phyloP scores from a whole-genome alignment of 2,888 invertebrate species.

The Sussaba pulchella region DNA sequence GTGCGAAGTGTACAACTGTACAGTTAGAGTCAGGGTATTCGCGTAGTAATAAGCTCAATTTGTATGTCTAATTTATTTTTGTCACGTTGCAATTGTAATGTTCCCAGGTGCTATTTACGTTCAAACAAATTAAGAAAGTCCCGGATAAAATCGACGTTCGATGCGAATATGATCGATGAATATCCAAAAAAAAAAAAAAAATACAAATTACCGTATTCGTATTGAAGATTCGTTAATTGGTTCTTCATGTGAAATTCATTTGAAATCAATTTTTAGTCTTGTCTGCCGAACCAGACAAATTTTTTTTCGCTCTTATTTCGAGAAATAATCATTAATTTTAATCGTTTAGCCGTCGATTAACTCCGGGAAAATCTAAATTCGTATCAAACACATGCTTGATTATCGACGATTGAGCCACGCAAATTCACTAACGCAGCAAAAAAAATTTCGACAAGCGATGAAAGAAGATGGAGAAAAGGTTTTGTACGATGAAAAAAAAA shows the following conservation, averaged over 20 bases:
- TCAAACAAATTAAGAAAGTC: slow-evolving; percentile 38
- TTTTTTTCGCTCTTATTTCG: no score
- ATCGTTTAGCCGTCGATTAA: slow-evolving; percentile 43
- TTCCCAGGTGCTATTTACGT: slow-evolving; percentile 69
- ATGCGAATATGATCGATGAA: neutral
- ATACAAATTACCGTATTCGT: no score
- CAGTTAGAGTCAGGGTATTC: slow-evolving; percentile 66
- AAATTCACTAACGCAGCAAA: slow-evolving; percentile 44
- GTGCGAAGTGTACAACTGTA: slow-evolving; percentile 65
- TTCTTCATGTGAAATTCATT: no score
- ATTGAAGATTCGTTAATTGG: no score
- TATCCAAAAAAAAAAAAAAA: slow-evolving; percentile 15
- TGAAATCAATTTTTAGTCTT: no score
- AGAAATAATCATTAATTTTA: no score
- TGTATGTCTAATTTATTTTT: slow-evolving; percentile 64
- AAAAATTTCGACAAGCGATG: slow-evolving; percentile 45
- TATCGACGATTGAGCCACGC: slow-evolving; percentile 47
- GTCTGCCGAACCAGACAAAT: no score
- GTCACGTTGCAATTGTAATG: slow-evolving; percentile 61
- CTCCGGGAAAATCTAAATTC: slow-evolving; percentile 52
- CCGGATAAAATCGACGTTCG: slow-evolving; percentile 23
- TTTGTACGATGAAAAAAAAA: slow-evolving; percentile 66
- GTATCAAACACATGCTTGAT: slow-evolving; percentile 36
- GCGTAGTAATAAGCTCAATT: slow-evolving; percentile 65
- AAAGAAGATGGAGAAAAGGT: slow-evolving; percentile 63